A percentile compares a stretch with the other conserved stretches of the same genome.
phyloP scores from a whole-genome alignment of 2,797 vertebrate species.

The Sciurus vulgaris region DNA sequence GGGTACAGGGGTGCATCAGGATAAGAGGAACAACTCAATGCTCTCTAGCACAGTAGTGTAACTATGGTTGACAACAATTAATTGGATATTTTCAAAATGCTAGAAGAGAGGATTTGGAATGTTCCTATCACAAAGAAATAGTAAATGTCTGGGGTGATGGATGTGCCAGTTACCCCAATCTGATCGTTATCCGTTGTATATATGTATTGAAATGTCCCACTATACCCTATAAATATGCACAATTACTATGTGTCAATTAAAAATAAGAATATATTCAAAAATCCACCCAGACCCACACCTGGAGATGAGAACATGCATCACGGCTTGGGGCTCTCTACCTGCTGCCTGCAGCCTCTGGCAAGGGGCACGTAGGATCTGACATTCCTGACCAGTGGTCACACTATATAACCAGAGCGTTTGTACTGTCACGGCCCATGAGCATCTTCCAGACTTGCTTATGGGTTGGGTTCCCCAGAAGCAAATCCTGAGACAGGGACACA shows the following conservation, averaged over 20 bases:
- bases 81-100: conserved; percentile 39
- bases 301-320: rapidly evolving
- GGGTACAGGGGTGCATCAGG: background rate
- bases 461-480: background rate
- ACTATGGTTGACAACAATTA: conserved; percentile 27
- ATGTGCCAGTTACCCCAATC: conserved; percentile 19
- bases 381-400: rapidly evolving
- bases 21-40: too few species aligned
- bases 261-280: background rate
- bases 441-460: background rate
- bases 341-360: background rate
- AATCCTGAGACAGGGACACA: background rate
- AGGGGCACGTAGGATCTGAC: background rate
- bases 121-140: conserved; percentile 29
- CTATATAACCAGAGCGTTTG: background rate
- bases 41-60: background rate
- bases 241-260: background rate
- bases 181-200: background rate
- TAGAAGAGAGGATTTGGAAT: background rate
- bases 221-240: background rate
- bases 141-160: conserved; percentile 3
- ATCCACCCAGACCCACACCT: background rate
- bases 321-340: background rate
- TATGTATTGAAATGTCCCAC: background rate
- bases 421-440: rapidly evolving